Conservation (phyloP, 2,797 vertebrate species). For the Echeneis naucrates region DNA sequence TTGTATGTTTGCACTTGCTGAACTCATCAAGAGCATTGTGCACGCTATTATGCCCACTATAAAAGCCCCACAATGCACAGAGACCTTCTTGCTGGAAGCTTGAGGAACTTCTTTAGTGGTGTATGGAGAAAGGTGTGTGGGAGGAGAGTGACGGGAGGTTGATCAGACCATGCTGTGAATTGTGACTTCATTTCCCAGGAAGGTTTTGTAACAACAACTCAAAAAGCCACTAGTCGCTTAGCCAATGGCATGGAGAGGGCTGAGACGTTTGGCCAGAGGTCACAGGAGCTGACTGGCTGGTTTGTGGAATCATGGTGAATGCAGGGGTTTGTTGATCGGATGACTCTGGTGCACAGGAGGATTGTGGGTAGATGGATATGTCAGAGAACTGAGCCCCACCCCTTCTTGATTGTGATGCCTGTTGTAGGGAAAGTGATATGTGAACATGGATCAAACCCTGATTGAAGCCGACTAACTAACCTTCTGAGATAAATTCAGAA, state of each 20-base stretch:
- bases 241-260: conserved; percentile 78
- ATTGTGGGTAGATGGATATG: conserved; percentile 85
- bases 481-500: conserved; percentile 28
- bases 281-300: conserved; percentile 75
- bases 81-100: conserved; percentile 67
- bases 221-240: conserved; percentile 71
- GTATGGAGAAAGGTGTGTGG: conserved; percentile 77
- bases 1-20: conserved; percentile 15
- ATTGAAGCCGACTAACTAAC: conserved; percentile 35
- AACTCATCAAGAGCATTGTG: conserved; percentile 11
- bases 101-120: conserved; percentile 86
- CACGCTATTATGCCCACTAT: conserved; percentile 1
- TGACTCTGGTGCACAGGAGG: conserved; percentile 84
- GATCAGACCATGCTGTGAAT: conserved; percentile 82
- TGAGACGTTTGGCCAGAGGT: conserved; percentile 72
- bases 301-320: conserved; percentile 83
- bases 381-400: conserved; percentile 71
- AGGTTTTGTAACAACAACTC: conserved; percentile 73
- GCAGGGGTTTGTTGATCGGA: conserved; percentile 81
- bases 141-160: conserved; percentile 78
- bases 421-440: conserved; percentile 55
- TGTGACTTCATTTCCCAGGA: conserved; percentile 77
- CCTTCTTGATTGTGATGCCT: conserved; percentile 64
- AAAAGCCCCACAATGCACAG: conserved; percentile 29
- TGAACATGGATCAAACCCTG: conserved; percentile 52